Evolutionary conservation across 2,797 vertebrate species (phyloP).

Genomic region (Merluccius polli): DNA sequence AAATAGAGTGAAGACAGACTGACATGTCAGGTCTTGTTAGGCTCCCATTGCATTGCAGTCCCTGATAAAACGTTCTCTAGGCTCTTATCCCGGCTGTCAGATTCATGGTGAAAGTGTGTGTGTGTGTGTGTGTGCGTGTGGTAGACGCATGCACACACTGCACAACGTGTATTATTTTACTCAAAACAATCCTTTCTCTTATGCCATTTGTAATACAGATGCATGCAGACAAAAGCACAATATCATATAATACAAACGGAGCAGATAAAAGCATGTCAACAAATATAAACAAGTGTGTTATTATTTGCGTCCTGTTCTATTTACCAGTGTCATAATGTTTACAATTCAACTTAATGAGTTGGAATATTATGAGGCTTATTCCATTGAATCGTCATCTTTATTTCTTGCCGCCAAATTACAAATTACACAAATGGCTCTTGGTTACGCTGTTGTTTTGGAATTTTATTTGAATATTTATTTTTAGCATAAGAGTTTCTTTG

Average conservation of each 20-base stretch:
- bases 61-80: no score
- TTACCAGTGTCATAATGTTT: neutral
- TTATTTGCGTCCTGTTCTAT: neutral
- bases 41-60: no score
- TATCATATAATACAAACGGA: no score
- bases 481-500: neutral
- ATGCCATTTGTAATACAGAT: no score
- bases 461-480: neutral
- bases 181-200: no score
- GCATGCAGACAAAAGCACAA: no score
- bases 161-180: no score
- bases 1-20: neutral
- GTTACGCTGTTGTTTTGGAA: neutral
- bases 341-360: neutral
- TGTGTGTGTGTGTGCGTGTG: no score
- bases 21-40: neutral
- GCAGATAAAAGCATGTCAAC: no score
- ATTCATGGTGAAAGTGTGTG: no score
- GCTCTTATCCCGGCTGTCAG: no score
- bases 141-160: no score
- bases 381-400: constrained; percentile 16
- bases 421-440: constrained; percentile 15
- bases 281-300: neutral
- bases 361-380: neutral
- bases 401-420: neutral